These are phyloP conservation scores for Zaprionus gabonicus DNA, from an alignment of 1,140 invertebrate species.

Conservation along the genomic window DNA sequence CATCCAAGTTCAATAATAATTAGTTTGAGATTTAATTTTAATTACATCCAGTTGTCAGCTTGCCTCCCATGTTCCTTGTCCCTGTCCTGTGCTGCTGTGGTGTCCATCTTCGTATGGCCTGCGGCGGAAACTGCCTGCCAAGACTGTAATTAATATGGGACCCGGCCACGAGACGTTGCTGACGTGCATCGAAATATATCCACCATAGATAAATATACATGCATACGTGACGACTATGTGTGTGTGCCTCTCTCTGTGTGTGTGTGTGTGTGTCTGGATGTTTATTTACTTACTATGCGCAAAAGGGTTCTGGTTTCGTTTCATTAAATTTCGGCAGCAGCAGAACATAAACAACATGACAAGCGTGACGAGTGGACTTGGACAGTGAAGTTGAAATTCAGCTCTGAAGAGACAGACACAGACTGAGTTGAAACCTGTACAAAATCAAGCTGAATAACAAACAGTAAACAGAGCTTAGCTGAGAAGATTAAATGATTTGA, in stretches of 20 bases:
- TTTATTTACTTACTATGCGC: conserved; percentile 68
- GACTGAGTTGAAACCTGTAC: background rate
- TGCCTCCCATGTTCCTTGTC: conserved; percentile 17
- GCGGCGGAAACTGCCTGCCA: conserved; percentile 63
- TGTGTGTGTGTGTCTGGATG: conserved; percentile 42
- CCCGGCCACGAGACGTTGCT: conserved; percentile 44
- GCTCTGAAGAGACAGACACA: background rate
- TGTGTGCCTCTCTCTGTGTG: conserved; percentile 9
- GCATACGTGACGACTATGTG: conserved; percentile 3
- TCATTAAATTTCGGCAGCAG: conserved; percentile 63
- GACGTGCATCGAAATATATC: conserved; percentile 24
- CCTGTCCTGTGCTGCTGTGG: conserved; percentile 19
- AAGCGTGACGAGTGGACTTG: background rate
- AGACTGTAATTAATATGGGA: conserved; percentile 77
- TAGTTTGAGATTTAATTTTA: conserved; percentile 84
- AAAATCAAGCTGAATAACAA: background rate
- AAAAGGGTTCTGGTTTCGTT: conserved; percentile 68
- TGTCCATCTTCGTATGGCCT: conserved; percentile 53
- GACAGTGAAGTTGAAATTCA: background rate
- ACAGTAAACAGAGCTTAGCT: background rate
- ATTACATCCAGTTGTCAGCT: conserved; percentile 66
- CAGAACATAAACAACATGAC: conserved; percentile 53
- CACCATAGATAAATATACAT: conserved; percentile 12
- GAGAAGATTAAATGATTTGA: background rate
- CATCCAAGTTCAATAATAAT: conserved; percentile 75